These are phyloP conservation scores for Paramisgurnus dabryanus DNA, from an alignment of 2,113 vertebrate genomes.

Conservation along the genomic window DNA sequence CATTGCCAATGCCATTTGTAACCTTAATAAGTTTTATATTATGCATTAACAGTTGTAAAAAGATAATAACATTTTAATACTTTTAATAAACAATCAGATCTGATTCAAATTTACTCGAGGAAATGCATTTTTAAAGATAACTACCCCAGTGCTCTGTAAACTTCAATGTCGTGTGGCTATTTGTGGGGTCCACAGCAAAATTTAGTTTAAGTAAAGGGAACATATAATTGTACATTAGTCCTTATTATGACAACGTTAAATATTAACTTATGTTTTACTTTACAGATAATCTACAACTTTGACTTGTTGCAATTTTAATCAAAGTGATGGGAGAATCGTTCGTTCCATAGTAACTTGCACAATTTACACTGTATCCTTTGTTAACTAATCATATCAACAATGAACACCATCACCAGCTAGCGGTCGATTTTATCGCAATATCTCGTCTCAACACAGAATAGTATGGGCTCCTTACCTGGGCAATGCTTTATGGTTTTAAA, in stretches of 20 bases:
- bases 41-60: too few species aligned
- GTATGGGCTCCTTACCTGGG: constrained; percentile 6
- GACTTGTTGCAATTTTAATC: not conserved
- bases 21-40: too few species aligned
- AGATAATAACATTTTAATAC: too few species aligned
- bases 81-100: not conserved
- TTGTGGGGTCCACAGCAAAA: not conserved
- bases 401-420: not conserved
- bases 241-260: not conserved
- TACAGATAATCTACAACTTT: not conserved
- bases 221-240: not conserved
- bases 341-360: constrained; percentile 12
- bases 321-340: not conserved
- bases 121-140: too few species aligned
- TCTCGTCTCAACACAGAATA: not conserved
- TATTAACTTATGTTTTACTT: too few species aligned
- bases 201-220: not conserved
- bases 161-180: not conserved
- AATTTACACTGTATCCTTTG: constrained; percentile 22
- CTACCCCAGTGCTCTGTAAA: too few species aligned
- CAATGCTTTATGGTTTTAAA: not conserved
- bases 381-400: not conserved
- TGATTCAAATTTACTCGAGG: too few species aligned
- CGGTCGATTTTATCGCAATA: not conserved
- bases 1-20: not conserved